Evolutionary conservation across 2,797 vertebrate species (phyloP), one percentile per base, ranked within the genome.

Genomic region (Harpagifer antarcticus): DNA sequence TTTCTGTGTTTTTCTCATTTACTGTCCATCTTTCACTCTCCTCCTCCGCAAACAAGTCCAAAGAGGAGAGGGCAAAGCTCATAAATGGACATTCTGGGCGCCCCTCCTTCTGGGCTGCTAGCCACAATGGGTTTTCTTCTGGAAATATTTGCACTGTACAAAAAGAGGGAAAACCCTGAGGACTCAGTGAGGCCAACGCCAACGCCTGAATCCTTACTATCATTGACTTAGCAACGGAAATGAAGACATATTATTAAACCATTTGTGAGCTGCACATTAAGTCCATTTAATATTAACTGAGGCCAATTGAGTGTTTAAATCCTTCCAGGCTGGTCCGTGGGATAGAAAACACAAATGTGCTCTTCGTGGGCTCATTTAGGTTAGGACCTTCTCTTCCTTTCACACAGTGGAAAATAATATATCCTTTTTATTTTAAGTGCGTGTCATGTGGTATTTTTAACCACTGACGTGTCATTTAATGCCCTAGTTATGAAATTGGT

Each of bases 81-180:
- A 47, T 14, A 90, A 91, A 86, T 61, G 0, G 0, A 76, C 75
- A 73, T 91, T 92, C 90, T 76, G 84, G 83, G 86, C 87, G 91
- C 93, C 93, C 91, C n/a, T n/a, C 91, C 93, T 92, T 69, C 91
- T 94, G 93, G 84, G 1, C 57, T 62, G 14, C n/a, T 2, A 44
- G 40, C 5, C 9, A 37, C 48, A 52, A 9, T 49, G 20, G 0
- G 5, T 53, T 15, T 27, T 15, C 40, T 19, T 44, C 43, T 49
- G 5, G 9, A 66, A 44, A 57, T 17, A 9, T 42, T 43, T 42
- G 2, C 4, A 16, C 44, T 17, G 27, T 40, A 56, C 1, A 11
- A 37, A 66, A 17, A 37, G 31, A 58, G 44, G 5, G 61, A 58
- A 58, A 68, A 71, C 37, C 50, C 19, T 31, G 40, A 81, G 56